Conservation (phyloP, 1,140 invertebrate genomes). For the Diabrotica undecimpunctata region DNA sequence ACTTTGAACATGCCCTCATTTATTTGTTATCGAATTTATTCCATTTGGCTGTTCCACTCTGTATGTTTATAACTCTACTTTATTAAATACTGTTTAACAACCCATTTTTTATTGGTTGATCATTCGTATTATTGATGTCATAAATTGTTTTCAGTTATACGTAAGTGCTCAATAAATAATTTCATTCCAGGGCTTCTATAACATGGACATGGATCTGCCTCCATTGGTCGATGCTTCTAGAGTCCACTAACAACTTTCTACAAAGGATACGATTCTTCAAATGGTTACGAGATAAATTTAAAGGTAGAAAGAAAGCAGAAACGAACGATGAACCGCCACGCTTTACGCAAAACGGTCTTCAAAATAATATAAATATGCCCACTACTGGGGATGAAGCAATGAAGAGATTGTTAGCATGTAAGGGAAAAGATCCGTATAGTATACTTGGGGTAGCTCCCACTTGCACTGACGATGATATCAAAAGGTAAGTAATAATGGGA, state of each 20-base stretch:
- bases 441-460: slow-evolving; percentile 71
- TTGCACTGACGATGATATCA: slow-evolving; percentile 89
- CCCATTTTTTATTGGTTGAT: too few relatives aligned
- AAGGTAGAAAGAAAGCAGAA: slow-evolving; percentile 32
- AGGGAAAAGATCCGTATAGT: slow-evolving; percentile 88
- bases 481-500: slow-evolving; percentile 47
- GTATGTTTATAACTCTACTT: too few relatives aligned
- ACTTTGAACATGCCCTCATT: too few relatives aligned
- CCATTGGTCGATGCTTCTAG: slow-evolving; percentile 36
- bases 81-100: too few relatives aligned
- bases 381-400: slow-evolving; percentile 91
- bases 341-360: slow-evolving; percentile 57
- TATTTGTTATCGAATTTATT: too few relatives aligned
- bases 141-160: too few relatives aligned
- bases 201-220: slow-evolving; percentile 37
- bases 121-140: too few relatives aligned
- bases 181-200: slow-evolving; percentile 31
- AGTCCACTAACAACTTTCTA: slow-evolving; percentile 34
- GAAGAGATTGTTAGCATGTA: slow-evolving; percentile 85
- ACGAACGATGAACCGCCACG: slow-evolving; percentile 27
- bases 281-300: slow-evolving; percentile 45
- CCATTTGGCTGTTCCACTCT: too few relatives aligned
- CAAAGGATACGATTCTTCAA: slow-evolving; percentile 39
- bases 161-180: background rate
- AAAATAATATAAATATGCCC: slow-evolving; percentile 78